Evolutionary conservation across 1,140 invertebrate species (phyloP), one percentile per base, ranked within the genome.

Genomic region (Macrobrachium nipponense): DNA sequence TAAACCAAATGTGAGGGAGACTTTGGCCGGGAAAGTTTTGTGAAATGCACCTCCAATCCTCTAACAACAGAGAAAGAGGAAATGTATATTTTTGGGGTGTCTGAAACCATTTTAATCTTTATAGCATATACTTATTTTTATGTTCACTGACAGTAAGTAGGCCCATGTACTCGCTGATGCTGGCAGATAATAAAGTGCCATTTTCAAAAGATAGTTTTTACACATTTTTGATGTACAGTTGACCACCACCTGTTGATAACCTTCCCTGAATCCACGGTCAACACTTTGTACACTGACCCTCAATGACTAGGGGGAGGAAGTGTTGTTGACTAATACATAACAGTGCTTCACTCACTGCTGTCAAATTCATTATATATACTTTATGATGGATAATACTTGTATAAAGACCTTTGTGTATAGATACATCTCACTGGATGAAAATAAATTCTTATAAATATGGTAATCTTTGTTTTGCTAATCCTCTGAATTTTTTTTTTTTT

Each of bases 361-460:
- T 83, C 78, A 80, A n/a, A 62, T 62, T 80, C 44, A 23, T 73
- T 82, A 60, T 77, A 51, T 82, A 77, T 77, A 75, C 72, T 83
- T 82, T 82, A 66, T 82, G 72, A 83, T 83, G 82, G 72, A 83
- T 83, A 64, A 77, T 83, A 76, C 72, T 77, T 83, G 82, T 83
- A 83, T 83, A 83, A 83, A 83, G 62, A 76, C 78, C 78, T 80
- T 80, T 83, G 82, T 83, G 82, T 83, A 83, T 83, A 83, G 82
- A 83, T 76, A 76, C 82, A 76, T 76, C 60, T 27, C 61, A 72
- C 82, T 77, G 73, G 60, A 83, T 73, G 72, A 83, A 76, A 77
- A 83, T 83, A 83, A 83, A 83, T 83, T 83, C 82, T 83, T 83
- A 83, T 83, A 77, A 62, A 81, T 81, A 83, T 75, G 51, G 51